Conservation (phyloP, 2,888 invertebrate genomes). For the Meliscaeva auricollis region DNA sequence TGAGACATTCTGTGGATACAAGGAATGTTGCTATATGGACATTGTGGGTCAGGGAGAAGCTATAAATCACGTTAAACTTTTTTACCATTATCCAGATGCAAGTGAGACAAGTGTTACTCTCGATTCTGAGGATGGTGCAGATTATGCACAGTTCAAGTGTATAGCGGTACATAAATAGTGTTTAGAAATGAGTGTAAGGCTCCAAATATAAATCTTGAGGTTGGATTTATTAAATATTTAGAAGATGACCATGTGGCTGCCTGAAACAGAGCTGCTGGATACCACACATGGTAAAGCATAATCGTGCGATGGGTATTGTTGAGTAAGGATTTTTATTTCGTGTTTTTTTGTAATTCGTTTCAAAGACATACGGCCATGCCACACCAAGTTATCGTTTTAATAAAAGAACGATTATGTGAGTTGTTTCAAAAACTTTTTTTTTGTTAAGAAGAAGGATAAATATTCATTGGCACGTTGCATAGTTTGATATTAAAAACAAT, state of each 20-base stretch:
- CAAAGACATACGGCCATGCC: no score
- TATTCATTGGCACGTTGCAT: constrained; percentile 68
- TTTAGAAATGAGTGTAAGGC: constrained; percentile 23
- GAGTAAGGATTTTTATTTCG: constrained; percentile 57
- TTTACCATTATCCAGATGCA: constrained; percentile 64
- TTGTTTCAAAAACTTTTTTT: constrained; percentile 55
- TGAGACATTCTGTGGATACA: constrained; percentile 31
- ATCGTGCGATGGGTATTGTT: constrained; percentile 50
- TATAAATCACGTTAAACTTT: constrained; percentile 70
- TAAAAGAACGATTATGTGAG: constrained; percentile 73
- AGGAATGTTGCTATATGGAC: not conserved
- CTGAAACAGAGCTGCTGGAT: constrained; percentile 17
- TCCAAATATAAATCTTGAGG: constrained; percentile 35
- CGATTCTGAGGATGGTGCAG: constrained; percentile 47
- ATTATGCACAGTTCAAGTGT: constrained; percentile 64
- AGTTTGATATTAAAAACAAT: constrained; percentile 44
- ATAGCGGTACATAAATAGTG: not conserved
- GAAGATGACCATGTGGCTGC: constrained; percentile 69
- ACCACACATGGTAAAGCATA: constrained; percentile 29
- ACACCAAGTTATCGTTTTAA: constrained; percentile 48
- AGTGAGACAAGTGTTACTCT: constrained; percentile 74
- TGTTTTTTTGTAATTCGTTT: constrained; percentile 28
- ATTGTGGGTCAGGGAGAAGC: constrained; percentile 47
- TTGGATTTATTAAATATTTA: constrained; percentile 75
- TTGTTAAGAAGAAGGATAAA: constrained; percentile 42